Percentiles rank a stretch among this genome's conserved stretches.
These are phyloP conservation scores for Pelusios castaneus DNA, from an alignment of 2,113 vertebrate genomes.

Conservation along the genomic window DNA sequence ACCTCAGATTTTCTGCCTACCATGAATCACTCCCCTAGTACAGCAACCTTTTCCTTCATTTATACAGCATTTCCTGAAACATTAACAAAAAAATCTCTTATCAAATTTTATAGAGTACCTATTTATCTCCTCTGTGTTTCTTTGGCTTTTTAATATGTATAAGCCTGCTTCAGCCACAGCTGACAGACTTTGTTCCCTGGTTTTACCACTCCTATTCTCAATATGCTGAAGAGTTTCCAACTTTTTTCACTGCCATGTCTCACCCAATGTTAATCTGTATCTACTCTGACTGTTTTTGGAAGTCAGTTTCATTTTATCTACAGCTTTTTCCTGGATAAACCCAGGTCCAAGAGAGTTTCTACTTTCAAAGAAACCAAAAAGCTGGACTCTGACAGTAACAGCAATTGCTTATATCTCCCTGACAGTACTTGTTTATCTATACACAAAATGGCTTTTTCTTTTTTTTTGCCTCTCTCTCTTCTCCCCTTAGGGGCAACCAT, in stretches of 20 bases:
- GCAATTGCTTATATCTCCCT: not conserved
- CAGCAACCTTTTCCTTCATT: not conserved
- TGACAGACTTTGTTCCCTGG: not conserved
- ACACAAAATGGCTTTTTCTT: not conserved
- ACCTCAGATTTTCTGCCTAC: not conserved
- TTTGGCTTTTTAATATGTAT: not conserved
- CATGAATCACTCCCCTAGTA: not conserved
- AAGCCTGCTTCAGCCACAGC: not conserved
- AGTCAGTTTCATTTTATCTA: not conserved
- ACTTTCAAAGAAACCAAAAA: not conserved
- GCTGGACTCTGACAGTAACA: not conserved
- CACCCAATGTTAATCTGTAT: not conserved
- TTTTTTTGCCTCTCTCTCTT: not conserved
- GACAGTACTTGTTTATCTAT: not conserved
- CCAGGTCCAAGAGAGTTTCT: not conserved
- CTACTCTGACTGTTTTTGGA: not conserved
- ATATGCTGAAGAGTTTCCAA: not conserved
- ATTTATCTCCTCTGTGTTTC: not conserved
- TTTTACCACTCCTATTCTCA: not conserved
- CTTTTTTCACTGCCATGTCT: not conserved
- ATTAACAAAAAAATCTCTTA: not conserved
- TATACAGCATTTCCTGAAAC: not conserved
- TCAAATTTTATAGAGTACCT: not conserved
- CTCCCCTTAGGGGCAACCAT: not conserved
- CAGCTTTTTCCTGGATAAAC: not conserved